Evolutionary conservation across 2,113 vertebrate genomes (phyloP).

Genomic region (Amia ocellicauda): DNA sequence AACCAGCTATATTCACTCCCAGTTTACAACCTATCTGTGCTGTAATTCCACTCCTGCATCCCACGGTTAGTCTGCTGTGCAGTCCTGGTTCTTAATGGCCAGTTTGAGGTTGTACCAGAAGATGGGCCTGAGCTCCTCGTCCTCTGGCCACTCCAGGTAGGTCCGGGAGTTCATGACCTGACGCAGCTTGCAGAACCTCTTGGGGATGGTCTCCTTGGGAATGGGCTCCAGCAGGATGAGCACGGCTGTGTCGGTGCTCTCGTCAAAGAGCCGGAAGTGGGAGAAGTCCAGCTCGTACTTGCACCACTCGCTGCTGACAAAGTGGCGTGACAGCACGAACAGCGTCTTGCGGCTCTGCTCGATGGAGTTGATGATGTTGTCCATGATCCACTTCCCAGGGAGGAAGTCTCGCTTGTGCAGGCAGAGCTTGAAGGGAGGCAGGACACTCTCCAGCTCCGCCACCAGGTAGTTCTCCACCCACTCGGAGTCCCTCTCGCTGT

Average conservation of each 20-base stretch:
- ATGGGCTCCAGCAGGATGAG: slow-evolving; percentile 82
- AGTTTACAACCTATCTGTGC: no score
- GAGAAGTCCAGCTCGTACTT: slow-evolving; percentile 92
- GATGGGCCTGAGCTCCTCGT: slow-evolving; percentile 42
- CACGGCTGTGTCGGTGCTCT: slow-evolving; percentile 66
- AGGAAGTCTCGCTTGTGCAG: slow-evolving; percentile 86
- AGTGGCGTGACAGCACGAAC: slow-evolving; percentile 82
- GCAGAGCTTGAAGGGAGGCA: slow-evolving; percentile 66
- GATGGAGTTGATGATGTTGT: slow-evolving; percentile 83
- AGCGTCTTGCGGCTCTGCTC: slow-evolving; percentile 79
- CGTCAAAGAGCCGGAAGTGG: slow-evolving; percentile 83
- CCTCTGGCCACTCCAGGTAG: slow-evolving; percentile 83
- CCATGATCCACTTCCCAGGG: slow-evolving; percentile 81
- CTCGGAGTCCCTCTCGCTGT: slow-evolving; percentile 78
- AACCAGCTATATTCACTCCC: no score
- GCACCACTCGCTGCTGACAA: slow-evolving; percentile 89
- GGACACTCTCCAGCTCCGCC: slow-evolving; percentile 71
- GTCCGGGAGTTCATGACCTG: slow-evolving; percentile 87
- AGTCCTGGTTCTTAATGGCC: slow-evolving; percentile 53
- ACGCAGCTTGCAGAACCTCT: slow-evolving; percentile 80
- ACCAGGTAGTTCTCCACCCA: slow-evolving; percentile 86
- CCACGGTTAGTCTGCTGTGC: neutral
- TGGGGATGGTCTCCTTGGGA: slow-evolving; percentile 72
- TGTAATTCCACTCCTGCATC: no score
- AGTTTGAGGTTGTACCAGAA: slow-evolving; percentile 79